These are phyloP conservation scores for Ypsolopha sequella DNA, from an alignment of 2,888 invertebrate species.

Conservation along the genomic window DNA sequence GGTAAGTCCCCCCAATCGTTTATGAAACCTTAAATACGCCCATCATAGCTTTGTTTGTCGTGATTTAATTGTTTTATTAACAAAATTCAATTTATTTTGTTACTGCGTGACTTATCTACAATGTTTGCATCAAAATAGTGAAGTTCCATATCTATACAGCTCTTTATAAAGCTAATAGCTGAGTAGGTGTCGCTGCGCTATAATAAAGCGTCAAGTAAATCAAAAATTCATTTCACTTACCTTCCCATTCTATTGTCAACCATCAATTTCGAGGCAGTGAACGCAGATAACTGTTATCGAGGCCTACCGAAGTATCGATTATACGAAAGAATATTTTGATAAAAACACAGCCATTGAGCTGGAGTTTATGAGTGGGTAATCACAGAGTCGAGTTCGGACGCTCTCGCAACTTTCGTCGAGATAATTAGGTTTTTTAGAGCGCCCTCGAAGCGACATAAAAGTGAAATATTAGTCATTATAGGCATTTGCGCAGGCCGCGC, in stretches of 20 bases:
- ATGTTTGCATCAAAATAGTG: too few species aligned
- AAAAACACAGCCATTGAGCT: slow-evolving; percentile 30
- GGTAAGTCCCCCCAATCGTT: too few species aligned
- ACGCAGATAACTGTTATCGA: slow-evolving; percentile 25
- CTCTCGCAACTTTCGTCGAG: slow-evolving; percentile 25
- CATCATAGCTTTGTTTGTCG: too few species aligned
- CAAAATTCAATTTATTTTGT: slow-evolving; percentile 19
- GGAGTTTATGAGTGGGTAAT: slow-evolving; percentile 39
- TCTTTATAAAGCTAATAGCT: background rate
- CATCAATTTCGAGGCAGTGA: slow-evolving; percentile 15
- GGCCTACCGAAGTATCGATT: slow-evolving; percentile 25
- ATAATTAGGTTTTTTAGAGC: slow-evolving; percentile 35
- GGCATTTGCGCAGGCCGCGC: slow-evolving; percentile 21
- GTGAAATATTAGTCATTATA: slow-evolving; percentile 37
- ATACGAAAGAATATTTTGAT: slow-evolving; percentile 24
- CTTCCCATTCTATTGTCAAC: slow-evolving; percentile 27
- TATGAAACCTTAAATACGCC: too few species aligned
- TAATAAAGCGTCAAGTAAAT: slow-evolving; percentile 19
- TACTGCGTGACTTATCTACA: slow-evolving; percentile 8
- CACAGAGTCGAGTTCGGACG: slow-evolving; percentile 19
- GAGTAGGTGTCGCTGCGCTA: slow-evolving; percentile 20
- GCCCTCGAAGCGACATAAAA: slow-evolving; percentile 31
- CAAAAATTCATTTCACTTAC: slow-evolving; percentile 25
- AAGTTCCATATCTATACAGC: background rate
- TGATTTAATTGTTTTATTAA: too few species aligned